Conservation (phyloP, 2,888 invertebrate species). For the Rhopalosiphum nymphaeae region DNA sequence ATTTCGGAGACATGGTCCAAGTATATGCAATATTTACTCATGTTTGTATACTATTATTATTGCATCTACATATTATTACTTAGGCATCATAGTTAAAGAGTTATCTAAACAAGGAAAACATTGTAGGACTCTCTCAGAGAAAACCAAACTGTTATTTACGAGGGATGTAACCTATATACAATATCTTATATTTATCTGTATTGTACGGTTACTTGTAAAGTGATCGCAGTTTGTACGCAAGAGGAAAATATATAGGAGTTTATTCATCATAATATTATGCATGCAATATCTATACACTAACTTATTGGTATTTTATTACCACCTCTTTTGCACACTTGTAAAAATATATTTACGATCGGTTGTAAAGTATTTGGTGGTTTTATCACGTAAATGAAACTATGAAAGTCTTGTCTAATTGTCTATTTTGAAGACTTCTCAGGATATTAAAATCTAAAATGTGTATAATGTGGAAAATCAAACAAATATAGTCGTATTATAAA, state of each 20-base stretch:
- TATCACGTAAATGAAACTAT: background rate
- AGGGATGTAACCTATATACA: constrained; percentile 1
- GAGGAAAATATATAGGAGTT: background rate
- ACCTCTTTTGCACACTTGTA: background rate
- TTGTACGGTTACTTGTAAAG: background rate
- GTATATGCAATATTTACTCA: background rate
- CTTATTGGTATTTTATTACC: background rate
- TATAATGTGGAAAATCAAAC: background rate
- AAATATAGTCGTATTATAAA: background rate
- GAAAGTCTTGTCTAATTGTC: background rate
- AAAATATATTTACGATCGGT: background rate
- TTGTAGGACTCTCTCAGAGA: background rate
- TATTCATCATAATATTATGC: background rate
- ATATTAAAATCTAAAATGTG: background rate
- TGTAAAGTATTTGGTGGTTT: background rate
- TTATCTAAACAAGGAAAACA: background rate
- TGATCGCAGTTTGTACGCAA: background rate
- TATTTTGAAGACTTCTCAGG: background rate
- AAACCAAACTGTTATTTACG: background rate
- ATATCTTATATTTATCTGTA: background rate
- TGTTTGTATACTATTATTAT: background rate
- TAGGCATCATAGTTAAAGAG: background rate
- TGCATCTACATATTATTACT: background rate
- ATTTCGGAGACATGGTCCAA: background rate
- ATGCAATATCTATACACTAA: background rate